Evolutionary conservation across 2,888 invertebrate species (phyloP), one percentile per base, ranked within the genome.

Genomic region (Pristionchus arcanus): DNA sequence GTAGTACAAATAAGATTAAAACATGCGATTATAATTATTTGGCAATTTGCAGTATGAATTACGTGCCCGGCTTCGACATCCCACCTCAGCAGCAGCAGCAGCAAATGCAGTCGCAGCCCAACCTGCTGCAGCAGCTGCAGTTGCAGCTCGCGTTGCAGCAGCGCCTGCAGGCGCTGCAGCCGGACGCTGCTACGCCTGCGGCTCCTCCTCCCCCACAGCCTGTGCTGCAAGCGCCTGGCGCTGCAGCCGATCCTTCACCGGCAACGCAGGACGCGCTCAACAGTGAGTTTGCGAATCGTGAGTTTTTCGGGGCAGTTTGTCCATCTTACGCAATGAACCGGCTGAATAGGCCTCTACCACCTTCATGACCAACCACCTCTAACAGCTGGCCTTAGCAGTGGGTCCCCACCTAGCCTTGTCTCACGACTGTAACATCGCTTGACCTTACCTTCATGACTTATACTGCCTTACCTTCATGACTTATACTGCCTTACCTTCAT

Each of bases 21-120:
- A n/a, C n/a, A n/a, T n/a, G n/a, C n/a, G n/a, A n/a, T n/a, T n/a
- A n/a, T n/a, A n/a, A n/a, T n/a, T n/a, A n/a, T n/a, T n/a, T n/a
- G n/a, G n/a, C n/a, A n/a, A n/a, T n/a, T 37, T 81, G n/a, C 49
- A 81, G 81, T 4, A 13, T 81, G 28, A 49, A 81, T 28, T 81
- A 49, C 81, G 5, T 81, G 15, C 49, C 81, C 28, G 81, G 81
- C 81, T 81, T 81, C 81, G 81, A 81, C 49, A 28, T 81, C 0
- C 42, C 81, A 15, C 81, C 81, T 0, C 81, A 49, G 81, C 42
- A 25, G 25, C 49, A n/a, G 49, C 42, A 49, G 25, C 77, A 42
- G 7, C 77, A 16, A 19, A 37, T 37, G 37, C 74, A 37, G 68
- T 31, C 3, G 37, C 28, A 31, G 31, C 63, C 2, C 3, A 25